Base-by-base conservation (phyloP, 2,888 invertebrate genomes). In the Orthosia gothica region DNA sequence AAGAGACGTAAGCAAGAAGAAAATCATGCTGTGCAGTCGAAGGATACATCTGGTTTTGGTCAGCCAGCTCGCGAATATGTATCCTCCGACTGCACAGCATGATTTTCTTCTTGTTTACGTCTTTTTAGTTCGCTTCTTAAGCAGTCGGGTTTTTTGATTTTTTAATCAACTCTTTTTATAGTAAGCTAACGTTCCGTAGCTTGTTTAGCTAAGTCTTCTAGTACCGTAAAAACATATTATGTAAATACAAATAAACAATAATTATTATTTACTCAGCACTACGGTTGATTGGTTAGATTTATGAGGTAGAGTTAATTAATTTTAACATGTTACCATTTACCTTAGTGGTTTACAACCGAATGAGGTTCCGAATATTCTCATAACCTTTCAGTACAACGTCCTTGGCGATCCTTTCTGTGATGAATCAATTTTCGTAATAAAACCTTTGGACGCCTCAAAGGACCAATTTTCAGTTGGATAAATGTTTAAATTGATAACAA, bases 331-430 rank as follows among this genome's bases (percentile, higher is more conserved):
- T 40, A 49, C 40, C 12, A 58, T 58, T 72, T 54, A 16, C 26
- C 47, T 13, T 59, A 54, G 71, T 71, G 47, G 45, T 47, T 58
- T 79, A 47, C 7, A 54, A 13, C 18, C 20, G 49, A 45, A 80
- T 73, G 26, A 20, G 59, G 26, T 79, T 80, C n/a, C n/a, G n/a
- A n/a, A 76, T 80, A 61, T 73, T 49, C 73, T 72, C 20, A 26
- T 61, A 55, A 73, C 61, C 49, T 55, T 79, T 61, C 16, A 16
- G 18, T 26, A 49, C 20, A 11, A 13, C n/a, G 59, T 50, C 80
- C 73, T 55, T 50, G 49, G 20, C 45, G 49, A 20, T 49, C 81
- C 74, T 61, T 61, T 80, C n/a, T 80, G 40, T 80, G 49, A 26
- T 80, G 80, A 61, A 55, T 54, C 20, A 40, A 72, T 55, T 73